phyloP scores from a whole-genome alignment of 2,113 vertebrate species.

The Panthera leo region DNA sequence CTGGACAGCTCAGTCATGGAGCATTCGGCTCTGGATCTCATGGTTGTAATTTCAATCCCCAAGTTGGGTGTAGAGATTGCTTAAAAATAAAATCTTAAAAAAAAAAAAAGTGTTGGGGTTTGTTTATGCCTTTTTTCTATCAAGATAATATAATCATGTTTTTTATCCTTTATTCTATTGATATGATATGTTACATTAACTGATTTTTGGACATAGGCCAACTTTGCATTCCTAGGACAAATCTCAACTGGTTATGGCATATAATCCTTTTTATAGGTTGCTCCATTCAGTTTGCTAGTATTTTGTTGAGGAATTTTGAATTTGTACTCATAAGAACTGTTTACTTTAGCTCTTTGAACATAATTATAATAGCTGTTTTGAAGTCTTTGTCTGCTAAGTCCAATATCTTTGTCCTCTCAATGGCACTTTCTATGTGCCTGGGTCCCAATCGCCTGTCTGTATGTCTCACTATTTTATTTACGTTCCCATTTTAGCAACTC shows the following conservation, averaged over 20 bases:
- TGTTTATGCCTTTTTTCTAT: neutral
- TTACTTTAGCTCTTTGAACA: neutral
- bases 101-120: neutral
- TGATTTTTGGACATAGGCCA: neutral
- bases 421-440: neutral
- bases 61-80: too few relatives aligned
- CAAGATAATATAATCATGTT: neutral
- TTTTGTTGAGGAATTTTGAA: slow-evolving; percentile 10
- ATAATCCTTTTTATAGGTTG: neutral
- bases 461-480: neutral
- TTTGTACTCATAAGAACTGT: neutral
- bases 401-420: neutral
- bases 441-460: neutral
- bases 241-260: neutral
- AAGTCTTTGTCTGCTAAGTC: neutral
- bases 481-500: neutral
- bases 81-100: too few relatives aligned
- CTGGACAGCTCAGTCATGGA: too few relatives aligned
- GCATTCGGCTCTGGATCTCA: too few relatives aligned
- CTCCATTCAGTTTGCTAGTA: neutral
- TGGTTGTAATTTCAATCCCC: too few relatives aligned
- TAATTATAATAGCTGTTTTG: neutral
- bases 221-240: neutral
- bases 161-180: neutral
- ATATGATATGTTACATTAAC: neutral